phyloP scores from a whole-genome alignment of 2,113 vertebrate species.

The Gavialis gangeticus region DNA sequence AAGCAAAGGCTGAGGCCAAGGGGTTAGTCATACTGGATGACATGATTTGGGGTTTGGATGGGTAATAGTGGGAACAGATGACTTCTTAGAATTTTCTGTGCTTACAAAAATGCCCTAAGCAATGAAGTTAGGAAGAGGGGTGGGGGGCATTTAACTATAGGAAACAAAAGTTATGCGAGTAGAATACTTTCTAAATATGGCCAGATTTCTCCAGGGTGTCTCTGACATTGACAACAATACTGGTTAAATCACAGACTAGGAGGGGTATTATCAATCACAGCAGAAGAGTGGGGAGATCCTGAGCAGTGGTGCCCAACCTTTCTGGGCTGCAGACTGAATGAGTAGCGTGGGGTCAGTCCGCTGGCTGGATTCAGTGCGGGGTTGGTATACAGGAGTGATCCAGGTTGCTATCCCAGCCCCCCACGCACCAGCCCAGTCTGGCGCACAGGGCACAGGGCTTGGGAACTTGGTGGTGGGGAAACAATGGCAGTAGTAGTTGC shows the following conservation, averaged over 20 bases:
- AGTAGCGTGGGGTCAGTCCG: no score
- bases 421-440: no score
- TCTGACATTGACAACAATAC: not conserved
- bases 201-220: not conserved
- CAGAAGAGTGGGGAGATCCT: not conserved
- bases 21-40: slow-evolving; percentile 28
- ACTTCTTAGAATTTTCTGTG: not conserved
- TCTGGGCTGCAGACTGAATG: no score
- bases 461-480: no score
- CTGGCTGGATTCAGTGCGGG: no score
- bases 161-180: not conserved
- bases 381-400: no score
- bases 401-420: no score
- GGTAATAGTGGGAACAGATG: not conserved
- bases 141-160: not conserved
- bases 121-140: not conserved
- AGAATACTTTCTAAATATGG: not conserved
- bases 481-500: no score
- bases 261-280: not conserved
- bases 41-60: not conserved
- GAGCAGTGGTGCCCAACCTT: no score
- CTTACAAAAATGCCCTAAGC: not conserved
- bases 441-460: no score
- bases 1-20: slow-evolving; percentile 18
- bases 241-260: not conserved